These are phyloP conservation scores for Pomatorhinus ruficollis DNA, from an alignment of 2,113 vertebrate species.

Conservation along the genomic window DNA sequence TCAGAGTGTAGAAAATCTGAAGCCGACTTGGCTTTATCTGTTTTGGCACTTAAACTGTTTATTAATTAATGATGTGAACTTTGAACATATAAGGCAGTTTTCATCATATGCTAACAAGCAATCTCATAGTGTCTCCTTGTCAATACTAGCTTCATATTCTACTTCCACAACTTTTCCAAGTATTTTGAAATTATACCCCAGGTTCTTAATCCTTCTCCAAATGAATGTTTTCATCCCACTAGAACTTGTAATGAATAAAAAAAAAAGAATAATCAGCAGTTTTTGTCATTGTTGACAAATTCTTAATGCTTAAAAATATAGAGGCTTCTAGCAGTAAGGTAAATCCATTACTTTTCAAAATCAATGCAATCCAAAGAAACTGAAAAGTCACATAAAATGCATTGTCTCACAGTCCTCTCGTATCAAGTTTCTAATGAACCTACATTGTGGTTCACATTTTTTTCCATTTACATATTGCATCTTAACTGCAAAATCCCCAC, in stretches of 20 bases:
- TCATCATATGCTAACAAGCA: slow-evolving; percentile 10
- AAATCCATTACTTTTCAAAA: not conserved
- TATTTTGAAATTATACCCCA: not conserved
- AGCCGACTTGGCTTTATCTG: slow-evolving; percentile 45
- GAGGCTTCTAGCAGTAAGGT: not conserved
- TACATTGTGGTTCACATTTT: not conserved
- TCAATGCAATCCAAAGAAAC: not conserved
- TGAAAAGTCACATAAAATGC: not conserved
- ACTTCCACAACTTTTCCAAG: slow-evolving; percentile 11
- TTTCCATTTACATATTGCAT: not conserved
- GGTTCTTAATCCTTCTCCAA: not conserved
- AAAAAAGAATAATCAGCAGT: not conserved
- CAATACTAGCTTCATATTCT: not conserved
- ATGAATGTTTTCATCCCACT: not conserved
- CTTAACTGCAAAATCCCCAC: not conserved
- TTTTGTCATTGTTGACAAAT: not conserved
- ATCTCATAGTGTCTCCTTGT: slow-evolving; percentile 7
- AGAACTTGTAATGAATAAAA: not conserved
- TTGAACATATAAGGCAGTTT: not conserved
- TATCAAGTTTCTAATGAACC: not conserved
- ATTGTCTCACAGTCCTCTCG: not conserved
- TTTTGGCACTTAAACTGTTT: slow-evolving; percentile 35
- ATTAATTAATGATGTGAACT: slow-evolving; percentile 53
- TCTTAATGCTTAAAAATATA: not conserved
- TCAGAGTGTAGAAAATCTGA: slow-evolving; percentile 24